Evolutionary conservation across 2,888 invertebrate genomes (phyloP).

Genomic region (Elmis aenea): DNA sequence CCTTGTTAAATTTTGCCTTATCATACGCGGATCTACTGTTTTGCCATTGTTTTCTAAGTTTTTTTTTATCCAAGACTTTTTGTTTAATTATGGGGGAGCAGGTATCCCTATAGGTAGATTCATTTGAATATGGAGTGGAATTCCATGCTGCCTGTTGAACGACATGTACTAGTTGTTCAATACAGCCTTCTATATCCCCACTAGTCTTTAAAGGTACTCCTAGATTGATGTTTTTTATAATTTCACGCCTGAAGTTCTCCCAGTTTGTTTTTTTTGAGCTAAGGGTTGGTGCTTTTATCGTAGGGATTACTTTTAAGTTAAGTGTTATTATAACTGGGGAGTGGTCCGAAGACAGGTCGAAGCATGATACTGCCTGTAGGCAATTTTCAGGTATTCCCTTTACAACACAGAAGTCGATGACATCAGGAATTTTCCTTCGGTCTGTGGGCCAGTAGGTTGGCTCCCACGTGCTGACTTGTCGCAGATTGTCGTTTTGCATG

Average conservation of each 20-base stretch:
- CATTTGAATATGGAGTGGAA: too few relatives aligned
- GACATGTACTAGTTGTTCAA: background rate
- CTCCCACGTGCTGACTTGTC: slow-evolving; percentile 2
- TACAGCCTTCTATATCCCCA: slow-evolving; percentile 1
- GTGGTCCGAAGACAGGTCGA: slow-evolving; percentile 6
- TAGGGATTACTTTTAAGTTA: background rate
- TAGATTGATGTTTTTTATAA: slow-evolving; percentile 1
- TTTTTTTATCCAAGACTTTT: slow-evolving; percentile 4
- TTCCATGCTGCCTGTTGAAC: slow-evolving; percentile 2
- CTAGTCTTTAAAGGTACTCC: slow-evolving; percentile 1
- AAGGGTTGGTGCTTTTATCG: background rate
- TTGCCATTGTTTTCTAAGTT: slow-evolving; percentile 4
- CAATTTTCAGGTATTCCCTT: slow-evolving; percentile 1
- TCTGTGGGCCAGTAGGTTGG: slow-evolving; percentile 7
- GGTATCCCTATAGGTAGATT: slow-evolving; percentile 1
- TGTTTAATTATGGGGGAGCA: slow-evolving; percentile 1
- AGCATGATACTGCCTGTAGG: slow-evolving; percentile 6
- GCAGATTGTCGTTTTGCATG: background rate
- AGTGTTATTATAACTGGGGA: background rate
- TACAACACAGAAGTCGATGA: slow-evolving; percentile 4
- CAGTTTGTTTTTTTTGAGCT: slow-evolving; percentile 1
- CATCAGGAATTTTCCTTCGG: slow-evolving; percentile 1
- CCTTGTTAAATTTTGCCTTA: slow-evolving; percentile 1
- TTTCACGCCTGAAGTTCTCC: slow-evolving; percentile 3
- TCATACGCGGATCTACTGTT: background rate